Percentiles rank a stretch among this genome's conserved stretches.
Evolutionary conservation across 2,113 vertebrate genomes (phyloP).

Genomic region (Daphoenositta chrysoptera): DNA sequence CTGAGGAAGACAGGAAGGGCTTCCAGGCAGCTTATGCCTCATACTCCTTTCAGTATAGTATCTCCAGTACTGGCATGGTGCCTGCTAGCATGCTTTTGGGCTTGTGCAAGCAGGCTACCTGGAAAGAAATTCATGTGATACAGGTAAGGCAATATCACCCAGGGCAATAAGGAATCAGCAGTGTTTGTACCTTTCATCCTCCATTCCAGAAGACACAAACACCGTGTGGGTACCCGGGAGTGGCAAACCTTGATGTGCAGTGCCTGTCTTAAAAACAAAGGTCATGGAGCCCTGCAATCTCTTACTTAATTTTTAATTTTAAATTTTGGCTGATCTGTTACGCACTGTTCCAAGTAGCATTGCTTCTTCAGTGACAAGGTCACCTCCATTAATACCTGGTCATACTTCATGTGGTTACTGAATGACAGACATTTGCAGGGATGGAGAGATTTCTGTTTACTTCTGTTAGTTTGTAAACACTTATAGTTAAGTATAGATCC

Average conservation of each 20-base stretch:
- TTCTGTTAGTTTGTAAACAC: neutral
- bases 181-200: neutral
- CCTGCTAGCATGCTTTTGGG: neutral
- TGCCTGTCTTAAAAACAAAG: neutral
- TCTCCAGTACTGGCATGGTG: neutral
- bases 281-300: neutral
- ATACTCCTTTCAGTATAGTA: neutral
- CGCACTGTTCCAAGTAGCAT: neutral
- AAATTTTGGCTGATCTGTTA: neutral
- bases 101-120: constrained; percentile 25
- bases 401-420: neutral
- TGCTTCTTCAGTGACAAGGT: neutral
- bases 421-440: neutral
- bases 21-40: neutral
- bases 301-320: neutral
- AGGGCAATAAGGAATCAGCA: neutral
- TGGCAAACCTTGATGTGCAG: neutral
- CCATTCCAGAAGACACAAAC: neutral
- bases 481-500: neutral
- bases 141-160: neutral
- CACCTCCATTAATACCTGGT: neutral
- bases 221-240: neutral
- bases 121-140: neutral
- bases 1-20: neutral
- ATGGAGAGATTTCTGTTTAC: neutral